A percentile compares a stretch with the other conserved stretches of the same genome.
phyloP scores from a whole-genome alignment of 1,140 invertebrate species.

The Solenopsis fugax region DNA sequence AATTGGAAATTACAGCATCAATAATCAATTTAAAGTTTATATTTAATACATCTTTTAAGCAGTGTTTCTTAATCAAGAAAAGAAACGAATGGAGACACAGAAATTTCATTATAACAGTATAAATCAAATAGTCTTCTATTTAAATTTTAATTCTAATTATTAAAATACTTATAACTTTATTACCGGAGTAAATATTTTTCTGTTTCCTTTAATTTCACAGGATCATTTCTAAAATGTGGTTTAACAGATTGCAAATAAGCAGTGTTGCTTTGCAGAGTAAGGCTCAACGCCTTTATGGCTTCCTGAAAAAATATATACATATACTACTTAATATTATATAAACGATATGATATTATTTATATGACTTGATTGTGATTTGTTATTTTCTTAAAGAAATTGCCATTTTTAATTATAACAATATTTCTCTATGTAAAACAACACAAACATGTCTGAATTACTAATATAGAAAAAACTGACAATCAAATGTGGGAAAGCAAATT shows the following conservation, averaged over 20 bases:
- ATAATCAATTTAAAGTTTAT: neutral
- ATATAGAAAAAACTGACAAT: neutral
- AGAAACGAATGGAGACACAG: neutral
- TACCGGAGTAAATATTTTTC: slow-evolving; percentile 87
- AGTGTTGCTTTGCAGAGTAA: slow-evolving; percentile 90
- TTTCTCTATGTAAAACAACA: neutral
- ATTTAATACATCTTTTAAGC: neutral
- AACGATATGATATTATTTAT: neutral
- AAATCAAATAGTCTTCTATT: slow-evolving; percentile 14
- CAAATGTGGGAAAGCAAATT: neutral
- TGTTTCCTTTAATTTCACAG: slow-evolving; percentile 82
- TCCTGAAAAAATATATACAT: slow-evolving; percentile 86
- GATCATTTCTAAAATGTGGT: slow-evolving; percentile 73
- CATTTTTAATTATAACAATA: neutral
- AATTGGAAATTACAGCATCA: neutral
- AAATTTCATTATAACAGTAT: neutral
- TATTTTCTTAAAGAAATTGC: neutral
- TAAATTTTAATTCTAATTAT: neutral
- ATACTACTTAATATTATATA: no score
- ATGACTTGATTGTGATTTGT: neutral
- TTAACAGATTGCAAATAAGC: slow-evolving; percentile 75
- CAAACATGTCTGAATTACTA: neutral
- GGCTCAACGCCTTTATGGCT: slow-evolving; percentile 89
- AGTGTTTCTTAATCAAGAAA: neutral
- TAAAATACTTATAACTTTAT: slow-evolving; percentile 50